Evolutionary conservation across 2,113 vertebrate genomes (phyloP).

Genomic region (Ardeotis arabs): DNA sequence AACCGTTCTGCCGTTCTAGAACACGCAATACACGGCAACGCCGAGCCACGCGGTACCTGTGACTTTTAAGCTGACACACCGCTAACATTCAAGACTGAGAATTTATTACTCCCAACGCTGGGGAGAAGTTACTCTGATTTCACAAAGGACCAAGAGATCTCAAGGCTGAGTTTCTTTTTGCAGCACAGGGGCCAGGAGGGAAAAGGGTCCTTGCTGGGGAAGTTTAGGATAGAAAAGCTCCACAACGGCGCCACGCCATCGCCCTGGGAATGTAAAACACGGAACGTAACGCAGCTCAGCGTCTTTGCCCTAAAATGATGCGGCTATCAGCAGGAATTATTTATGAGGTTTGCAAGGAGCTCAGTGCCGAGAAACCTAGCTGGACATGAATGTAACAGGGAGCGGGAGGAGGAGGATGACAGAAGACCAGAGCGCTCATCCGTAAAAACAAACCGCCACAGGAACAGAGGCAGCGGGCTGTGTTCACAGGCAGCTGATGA

Average conservation of each 20-base stretch:
- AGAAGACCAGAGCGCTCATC: background rate
- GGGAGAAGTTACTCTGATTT: background rate
- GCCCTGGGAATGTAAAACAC: background rate
- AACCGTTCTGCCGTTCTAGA: background rate
- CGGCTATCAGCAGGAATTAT: background rate
- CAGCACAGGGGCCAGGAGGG: background rate
- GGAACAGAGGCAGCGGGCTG: background rate
- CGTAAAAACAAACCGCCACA: background rate
- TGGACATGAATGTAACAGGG: background rate
- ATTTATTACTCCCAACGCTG: background rate
- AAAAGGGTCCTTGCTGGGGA: background rate
- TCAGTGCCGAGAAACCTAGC: background rate
- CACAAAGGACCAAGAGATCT: background rate
- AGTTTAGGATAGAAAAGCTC: background rate
- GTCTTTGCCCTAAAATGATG: background rate
- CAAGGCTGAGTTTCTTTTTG: constrained; percentile 23
- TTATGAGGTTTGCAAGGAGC: background rate
- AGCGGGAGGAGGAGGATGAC: too few relatives aligned
- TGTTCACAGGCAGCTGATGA: fast-evolving
- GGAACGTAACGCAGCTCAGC: background rate
- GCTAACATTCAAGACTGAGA: background rate
- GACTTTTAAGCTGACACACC: background rate
- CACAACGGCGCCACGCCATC: background rate
- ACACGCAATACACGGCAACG: background rate
- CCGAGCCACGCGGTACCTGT: fast-evolving